phyloP scores from a whole-genome alignment of 2,888 invertebrate genomes.

The Cryptocephalus primarius region DNA sequence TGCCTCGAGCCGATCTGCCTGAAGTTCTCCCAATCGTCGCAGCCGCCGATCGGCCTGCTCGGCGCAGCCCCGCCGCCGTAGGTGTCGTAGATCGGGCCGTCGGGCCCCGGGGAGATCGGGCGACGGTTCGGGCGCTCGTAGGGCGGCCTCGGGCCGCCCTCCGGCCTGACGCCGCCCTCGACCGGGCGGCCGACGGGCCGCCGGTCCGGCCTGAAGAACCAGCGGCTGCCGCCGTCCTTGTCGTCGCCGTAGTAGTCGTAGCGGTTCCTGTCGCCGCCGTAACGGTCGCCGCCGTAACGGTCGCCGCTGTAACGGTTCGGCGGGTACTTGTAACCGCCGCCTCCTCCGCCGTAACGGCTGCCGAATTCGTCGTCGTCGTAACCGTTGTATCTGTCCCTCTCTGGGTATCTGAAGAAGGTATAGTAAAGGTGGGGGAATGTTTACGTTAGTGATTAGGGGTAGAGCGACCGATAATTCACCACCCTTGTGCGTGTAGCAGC shows the following conservation, averaged over 20 bases:
- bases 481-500: too few relatives aligned
- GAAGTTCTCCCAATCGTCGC: constrained; percentile 67
- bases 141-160: constrained; percentile 13
- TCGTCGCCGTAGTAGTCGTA: constrained; percentile 30
- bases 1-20: constrained; percentile 71
- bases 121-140: constrained; percentile 11
- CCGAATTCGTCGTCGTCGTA: constrained; percentile 23
- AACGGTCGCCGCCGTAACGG: constrained; percentile 20
- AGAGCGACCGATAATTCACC: too few relatives aligned
- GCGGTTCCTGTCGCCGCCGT: constrained; percentile 9
- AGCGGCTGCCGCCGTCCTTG: constrained; percentile 29
- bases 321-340: not conserved
- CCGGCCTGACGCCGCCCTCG: constrained; percentile 16
- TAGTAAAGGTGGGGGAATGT: constrained; percentile 24
- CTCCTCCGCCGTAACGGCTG: constrained; percentile 16
- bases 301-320: constrained; percentile 6
- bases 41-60: constrained; percentile 26
- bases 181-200: constrained; percentile 25
- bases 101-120: constrained; percentile 32
- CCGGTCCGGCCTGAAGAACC: constrained; percentile 30
- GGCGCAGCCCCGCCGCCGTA: constrained; percentile 28
- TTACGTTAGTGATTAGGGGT: too few relatives aligned
- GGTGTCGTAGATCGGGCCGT: constrained; percentile 36
- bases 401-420: constrained; percentile 20
- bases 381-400: constrained; percentile 6